A percentile compares a stretch with the other conserved stretches of the same genome.
Conservation (phyloP, 2,888 invertebrate species). For the Augochlorella aurata region DNA sequence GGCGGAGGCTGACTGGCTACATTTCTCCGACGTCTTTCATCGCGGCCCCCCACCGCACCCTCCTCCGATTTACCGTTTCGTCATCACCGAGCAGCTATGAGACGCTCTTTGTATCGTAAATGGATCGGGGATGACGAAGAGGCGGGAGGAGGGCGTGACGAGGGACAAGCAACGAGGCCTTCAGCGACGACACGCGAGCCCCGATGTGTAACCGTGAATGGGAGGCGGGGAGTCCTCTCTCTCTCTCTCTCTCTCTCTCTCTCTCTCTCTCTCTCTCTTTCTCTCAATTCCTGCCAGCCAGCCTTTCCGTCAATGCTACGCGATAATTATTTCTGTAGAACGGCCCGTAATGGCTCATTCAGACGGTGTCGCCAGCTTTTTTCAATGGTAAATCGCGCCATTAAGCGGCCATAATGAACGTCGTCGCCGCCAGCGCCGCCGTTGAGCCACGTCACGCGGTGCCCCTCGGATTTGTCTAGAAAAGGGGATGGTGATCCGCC, state of each 20-base stretch:
- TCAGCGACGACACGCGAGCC: conserved; percentile 38
- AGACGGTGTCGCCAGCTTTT: conserved; percentile 75
- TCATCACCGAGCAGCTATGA: conserved; percentile 31
- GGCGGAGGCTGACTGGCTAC: conserved; percentile 39
- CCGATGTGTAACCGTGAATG: conserved; percentile 46
- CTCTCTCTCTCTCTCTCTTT: too few relatives aligned
- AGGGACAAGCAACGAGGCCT: conserved; percentile 19
- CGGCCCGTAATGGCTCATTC: conserved; percentile 81
- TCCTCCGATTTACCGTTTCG: background rate
- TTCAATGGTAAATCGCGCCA: conserved; percentile 78
- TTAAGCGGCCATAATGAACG: conserved; percentile 78
- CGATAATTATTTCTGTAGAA: conserved; percentile 80
- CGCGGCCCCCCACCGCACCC: too few relatives aligned
- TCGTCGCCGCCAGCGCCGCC: conserved; percentile 54
- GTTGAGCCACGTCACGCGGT: background rate
- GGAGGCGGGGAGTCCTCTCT: background rate
- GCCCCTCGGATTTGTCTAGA: conserved; percentile 56
- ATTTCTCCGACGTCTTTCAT: background rate
- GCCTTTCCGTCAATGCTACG: conserved; percentile 73
- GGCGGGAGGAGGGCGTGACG: conserved; percentile 26
- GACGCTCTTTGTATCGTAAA: conserved; percentile 59
- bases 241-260: too few relatives aligned
- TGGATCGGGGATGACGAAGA: conserved; percentile 49
- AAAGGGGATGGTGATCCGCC: conserved; percentile 19
- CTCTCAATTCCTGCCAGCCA: background rate